Evolutionary conservation across 2,888 invertebrate species (phyloP).

Genomic region (Agrilus mali): DNA sequence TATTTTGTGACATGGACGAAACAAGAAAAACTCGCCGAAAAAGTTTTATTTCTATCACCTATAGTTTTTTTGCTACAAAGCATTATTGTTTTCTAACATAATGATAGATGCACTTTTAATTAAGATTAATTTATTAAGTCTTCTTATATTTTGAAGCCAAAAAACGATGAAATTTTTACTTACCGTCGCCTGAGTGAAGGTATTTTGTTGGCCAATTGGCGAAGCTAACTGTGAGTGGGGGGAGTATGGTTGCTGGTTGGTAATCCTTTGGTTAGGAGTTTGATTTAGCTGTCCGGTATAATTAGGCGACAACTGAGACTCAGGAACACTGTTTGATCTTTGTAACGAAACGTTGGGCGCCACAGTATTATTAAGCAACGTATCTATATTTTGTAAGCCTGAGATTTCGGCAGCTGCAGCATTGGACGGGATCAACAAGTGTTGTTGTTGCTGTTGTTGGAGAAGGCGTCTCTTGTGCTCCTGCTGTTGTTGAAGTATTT

Average conservation of each 20-base stretch:
- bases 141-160: too few relatives aligned
- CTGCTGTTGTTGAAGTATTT: conserved; percentile 29
- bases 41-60: too few relatives aligned
- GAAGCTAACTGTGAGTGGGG: conserved; percentile 36
- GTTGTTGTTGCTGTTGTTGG: conserved; percentile 70
- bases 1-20: too few relatives aligned
- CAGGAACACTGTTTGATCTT: conserved; percentile 45
- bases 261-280: too few relatives aligned
- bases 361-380: conserved; percentile 71
- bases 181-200: conserved; percentile 25
- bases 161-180: conserved; percentile 17
- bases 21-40: too few relatives aligned
- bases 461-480: conserved; percentile 58
- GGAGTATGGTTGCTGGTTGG: conserved; percentile 29
- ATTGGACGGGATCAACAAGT: conserved; percentile 67
- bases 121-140: too few relatives aligned
- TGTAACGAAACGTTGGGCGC: conserved; percentile 84
- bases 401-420: conserved; percentile 48
- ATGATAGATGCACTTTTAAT: too few relatives aligned
- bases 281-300: conserved; percentile 30
- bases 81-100: too few relatives aligned
- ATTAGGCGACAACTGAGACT: conserved; percentile 48
- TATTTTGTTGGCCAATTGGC: conserved; percentile 28
- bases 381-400: conserved; percentile 61
- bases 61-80: too few relatives aligned